phyloP scores from a whole-genome alignment of 2,888 invertebrate species.

The Caenorhabditis wallacei region DNA sequence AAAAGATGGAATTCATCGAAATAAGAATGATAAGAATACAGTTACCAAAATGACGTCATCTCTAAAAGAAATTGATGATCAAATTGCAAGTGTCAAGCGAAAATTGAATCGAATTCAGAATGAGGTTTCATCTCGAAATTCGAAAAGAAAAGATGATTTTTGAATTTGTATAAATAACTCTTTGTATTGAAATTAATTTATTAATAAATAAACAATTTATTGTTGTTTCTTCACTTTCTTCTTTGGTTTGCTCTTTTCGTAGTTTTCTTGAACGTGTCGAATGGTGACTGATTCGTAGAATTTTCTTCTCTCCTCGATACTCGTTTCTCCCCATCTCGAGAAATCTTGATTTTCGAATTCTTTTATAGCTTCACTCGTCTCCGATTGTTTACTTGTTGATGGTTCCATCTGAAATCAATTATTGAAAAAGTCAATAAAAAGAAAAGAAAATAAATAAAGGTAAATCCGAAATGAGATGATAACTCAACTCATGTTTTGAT shows the following conservation, averaged over 20 bases:
- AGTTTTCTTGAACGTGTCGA: neutral
- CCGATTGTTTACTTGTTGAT: neutral
- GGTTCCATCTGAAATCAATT: conserved; percentile 15
- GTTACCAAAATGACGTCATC: conserved; percentile 10
- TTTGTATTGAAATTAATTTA: too few relatives aligned
- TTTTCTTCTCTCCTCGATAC: neutral
- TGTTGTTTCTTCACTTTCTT: neutral
- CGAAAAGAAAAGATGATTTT: conserved; percentile 6
- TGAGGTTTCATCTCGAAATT: conserved; percentile 10
- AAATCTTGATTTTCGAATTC: neutral
- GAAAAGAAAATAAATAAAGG: neutral
- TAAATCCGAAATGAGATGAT: neutral
- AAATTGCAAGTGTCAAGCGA: conserved; percentile 1
- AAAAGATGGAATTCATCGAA: conserved; percentile 62
- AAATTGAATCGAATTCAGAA: conserved; percentile 12
- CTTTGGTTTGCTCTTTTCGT: neutral
- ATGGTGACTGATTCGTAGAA: neutral
- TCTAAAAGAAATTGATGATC: conserved; percentile 8
- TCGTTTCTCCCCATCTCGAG: neutral
- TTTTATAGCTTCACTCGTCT: neutral
- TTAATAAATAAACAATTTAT: too few relatives aligned
- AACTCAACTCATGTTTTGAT: neutral
- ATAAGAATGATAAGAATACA: conserved; percentile 16
- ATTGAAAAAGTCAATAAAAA: neutral
- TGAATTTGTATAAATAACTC: neutral